A percentile compares a stretch with the other conserved stretches of the same genome.
phyloP scores from a whole-genome alignment of 64 coral and sea anemone genomes.

The Montipora cactus region DNA sequence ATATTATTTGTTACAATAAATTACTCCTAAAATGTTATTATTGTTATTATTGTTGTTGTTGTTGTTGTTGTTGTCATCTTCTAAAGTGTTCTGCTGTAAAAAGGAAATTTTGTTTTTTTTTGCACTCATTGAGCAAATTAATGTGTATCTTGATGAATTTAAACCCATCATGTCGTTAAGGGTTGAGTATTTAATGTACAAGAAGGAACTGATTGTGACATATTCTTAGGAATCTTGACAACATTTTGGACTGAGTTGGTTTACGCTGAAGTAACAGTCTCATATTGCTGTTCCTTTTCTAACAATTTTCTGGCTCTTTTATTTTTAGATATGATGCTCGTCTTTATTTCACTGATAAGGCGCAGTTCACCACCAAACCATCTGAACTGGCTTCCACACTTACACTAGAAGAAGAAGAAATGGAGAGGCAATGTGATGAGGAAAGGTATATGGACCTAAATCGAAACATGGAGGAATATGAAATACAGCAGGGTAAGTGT shows the following conservation, averaged over 20 bases:
- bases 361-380: slow-evolving; percentile 56
- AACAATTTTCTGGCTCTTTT: not conserved
- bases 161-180: too few species aligned
- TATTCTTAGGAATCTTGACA: not conserved
- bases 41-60: too few species aligned
- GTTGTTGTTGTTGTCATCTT: too few species aligned
- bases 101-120: too few species aligned
- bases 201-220: not conserved
- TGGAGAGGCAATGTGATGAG: slow-evolving; percentile 72
- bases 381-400: slow-evolving; percentile 11
- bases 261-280: not conserved
- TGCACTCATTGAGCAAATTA: too few species aligned
- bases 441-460: slow-evolving; percentile 79
- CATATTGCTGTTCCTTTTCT: not conserved
- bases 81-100: too few species aligned
- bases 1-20: not conserved
- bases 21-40: too few species aligned
- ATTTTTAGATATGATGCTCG: slow-evolving; percentile 74
- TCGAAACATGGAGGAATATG: slow-evolving; percentile 44
- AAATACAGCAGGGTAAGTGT: slow-evolving; percentile 62
- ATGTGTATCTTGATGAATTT: too few species aligned
- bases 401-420: slow-evolving; percentile 56
- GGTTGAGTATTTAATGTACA: too few species aligned
- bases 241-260: not conserved
- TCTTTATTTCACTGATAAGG: slow-evolving; percentile 72